Evolutionary conservation across 2,113 vertebrate species (phyloP), one percentile per base, ranked within the genome.

Genomic region (Machaerirhynchus nigripectus): DNA sequence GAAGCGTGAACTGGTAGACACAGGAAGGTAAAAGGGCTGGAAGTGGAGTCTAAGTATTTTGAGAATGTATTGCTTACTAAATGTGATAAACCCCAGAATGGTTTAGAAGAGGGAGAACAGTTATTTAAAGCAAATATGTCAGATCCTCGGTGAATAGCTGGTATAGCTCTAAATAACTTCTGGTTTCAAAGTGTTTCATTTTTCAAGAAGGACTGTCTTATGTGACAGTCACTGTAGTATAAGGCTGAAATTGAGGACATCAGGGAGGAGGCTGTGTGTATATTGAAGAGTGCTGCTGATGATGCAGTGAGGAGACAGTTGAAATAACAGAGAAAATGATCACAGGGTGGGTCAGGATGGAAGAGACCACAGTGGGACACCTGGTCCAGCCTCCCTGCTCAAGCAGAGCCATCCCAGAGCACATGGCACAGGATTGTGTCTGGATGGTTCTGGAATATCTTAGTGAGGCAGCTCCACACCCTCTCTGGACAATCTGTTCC

Each of bases 191-290:
- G 19, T 20, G 42, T 55, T 89, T 47, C 9, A 8, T 49, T 81
- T 84, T 63, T 63, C 50, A 70, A 15, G 56, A 21, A 46, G 12
- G 64, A 18, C 42, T 75, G 24, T 70, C 30, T 59, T 28, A 22
- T 28, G 17, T 21, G 68, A 55, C 49, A 69, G 56, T 49, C 12
- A 5, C 44, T 57, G 7, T 53, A 56, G 63, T 6, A 7, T 33
- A 15, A 70, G 27, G 42, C 69, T 87, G 77, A 71, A 61, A 75
- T 52, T 22, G 27, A 93, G 61, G 35, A n/a, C 15, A 8, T 11
- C 28, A 6, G 26, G 46, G 59, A 84, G 30, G 33, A 68, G 33
- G 13, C 19, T 63, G 16, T 0, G 0, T 73, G 1, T 10, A 4
- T 28, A 14, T 30, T 50, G 42, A 26, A 74, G 35, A 53, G 6